Conservation (phyloP, 2,113 vertebrate species). For the Corythornis vintsioides region DNA sequence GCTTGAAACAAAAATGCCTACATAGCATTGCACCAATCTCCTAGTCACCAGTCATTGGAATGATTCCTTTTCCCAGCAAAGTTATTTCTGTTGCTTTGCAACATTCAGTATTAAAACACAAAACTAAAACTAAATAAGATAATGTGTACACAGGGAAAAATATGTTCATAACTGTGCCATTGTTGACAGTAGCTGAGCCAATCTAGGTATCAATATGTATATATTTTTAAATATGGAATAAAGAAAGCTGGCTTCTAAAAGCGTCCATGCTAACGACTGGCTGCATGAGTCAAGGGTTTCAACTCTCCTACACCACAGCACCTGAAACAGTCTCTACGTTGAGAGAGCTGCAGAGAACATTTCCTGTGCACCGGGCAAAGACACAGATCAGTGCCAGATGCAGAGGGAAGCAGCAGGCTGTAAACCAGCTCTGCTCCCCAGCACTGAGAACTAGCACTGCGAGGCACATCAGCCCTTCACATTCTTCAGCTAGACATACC, state of each 20-base stretch:
- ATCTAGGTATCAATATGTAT: neutral
- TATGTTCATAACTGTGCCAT: neutral
- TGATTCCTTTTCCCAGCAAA: neutral
- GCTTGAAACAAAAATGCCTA: neutral
- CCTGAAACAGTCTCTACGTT: neutral
- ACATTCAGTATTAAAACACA: neutral
- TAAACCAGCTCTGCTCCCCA: slow-evolving; percentile 44
- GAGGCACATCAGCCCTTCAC: slow-evolving; percentile 36
- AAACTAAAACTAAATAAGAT: neutral
- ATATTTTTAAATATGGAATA: neutral
- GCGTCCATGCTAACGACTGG: neutral
- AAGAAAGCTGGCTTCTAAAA: neutral
- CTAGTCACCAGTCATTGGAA: neutral
- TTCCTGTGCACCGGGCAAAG: slow-evolving; percentile 24
- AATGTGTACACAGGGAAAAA: neutral
- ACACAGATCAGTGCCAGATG: slow-evolving; percentile 50
- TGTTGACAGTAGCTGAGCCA: neutral
- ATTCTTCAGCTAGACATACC: slow-evolving; percentile 23
- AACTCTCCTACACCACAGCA: neutral
- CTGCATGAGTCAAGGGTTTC: neutral
- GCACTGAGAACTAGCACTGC: slow-evolving; percentile 44
- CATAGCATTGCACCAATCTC: neutral
- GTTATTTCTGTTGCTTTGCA: neutral
- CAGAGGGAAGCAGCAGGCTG: slow-evolving; percentile 24
- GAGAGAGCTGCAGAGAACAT: slow-evolving; percentile 29